Evolutionary conservation across 2,888 invertebrate genomes (phyloP).

Genomic region (Clusia tigrina): DNA sequence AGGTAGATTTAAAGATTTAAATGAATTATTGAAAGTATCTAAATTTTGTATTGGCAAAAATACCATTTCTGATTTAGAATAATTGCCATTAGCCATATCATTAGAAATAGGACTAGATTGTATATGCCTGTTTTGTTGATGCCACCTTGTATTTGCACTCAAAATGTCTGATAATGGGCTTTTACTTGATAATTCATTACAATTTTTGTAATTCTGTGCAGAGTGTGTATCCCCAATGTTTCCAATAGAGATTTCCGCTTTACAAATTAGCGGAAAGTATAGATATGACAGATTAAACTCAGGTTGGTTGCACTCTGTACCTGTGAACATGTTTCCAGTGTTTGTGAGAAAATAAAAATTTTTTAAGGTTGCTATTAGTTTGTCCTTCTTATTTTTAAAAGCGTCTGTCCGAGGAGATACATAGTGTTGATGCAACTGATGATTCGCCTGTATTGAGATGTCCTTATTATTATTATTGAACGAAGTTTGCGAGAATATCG

Average conservation of each 20-base stretch:
- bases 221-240: too few species aligned
- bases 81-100: slow-evolving; percentile 39
- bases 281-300: slow-evolving; percentile 6
- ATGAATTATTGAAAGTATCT: slow-evolving; percentile 67
- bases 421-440: slow-evolving; percentile 24
- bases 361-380: slow-evolving; percentile 14
- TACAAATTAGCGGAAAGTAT: not conserved
- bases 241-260: too few species aligned
- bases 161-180: too few species aligned
- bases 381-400: slow-evolving; percentile 30
- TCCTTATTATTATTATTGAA: slow-evolving; percentile 15
- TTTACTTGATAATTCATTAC: too few species aligned
- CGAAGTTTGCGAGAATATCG: slow-evolving; percentile 15
- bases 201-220: too few species aligned
- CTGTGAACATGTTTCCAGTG: not conserved
- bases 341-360: slow-evolving; percentile 16
- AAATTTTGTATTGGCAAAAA: slow-evolving; percentile 43
- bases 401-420: slow-evolving; percentile 26
- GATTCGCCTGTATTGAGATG: slow-evolving; percentile 7
- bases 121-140: too few species aligned
- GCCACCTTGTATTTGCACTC: too few species aligned
- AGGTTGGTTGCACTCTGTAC: not conserved
- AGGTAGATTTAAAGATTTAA: slow-evolving; percentile 78
- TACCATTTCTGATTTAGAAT: slow-evolving; percentile 44
- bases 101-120: too few species aligned